Evolutionary conservation across 1,140 invertebrate species (phyloP).

Genomic region (Caenorhabditis tropicalis): DNA sequence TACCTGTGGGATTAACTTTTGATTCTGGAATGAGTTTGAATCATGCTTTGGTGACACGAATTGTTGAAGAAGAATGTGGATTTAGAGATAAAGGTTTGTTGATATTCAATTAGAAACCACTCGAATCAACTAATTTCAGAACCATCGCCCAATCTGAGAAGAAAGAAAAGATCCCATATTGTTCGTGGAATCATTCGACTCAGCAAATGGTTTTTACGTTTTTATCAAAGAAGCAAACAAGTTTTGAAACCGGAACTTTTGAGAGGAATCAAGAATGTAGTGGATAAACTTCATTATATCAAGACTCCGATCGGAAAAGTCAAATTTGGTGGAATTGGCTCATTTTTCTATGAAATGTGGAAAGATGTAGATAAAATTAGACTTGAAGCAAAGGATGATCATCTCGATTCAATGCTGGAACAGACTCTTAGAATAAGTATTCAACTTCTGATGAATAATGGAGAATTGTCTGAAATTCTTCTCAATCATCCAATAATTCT

Average conservation of each 20-base stretch:
- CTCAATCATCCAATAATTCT: neutral
- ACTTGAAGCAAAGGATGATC: neutral
- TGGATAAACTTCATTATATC: neutral
- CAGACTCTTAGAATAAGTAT: neutral
- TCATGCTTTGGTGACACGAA: neutral
- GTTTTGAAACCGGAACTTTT: neutral
- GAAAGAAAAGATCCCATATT: neutral
- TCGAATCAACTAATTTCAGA: no score
- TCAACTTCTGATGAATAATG: neutral
- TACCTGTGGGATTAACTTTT: neutral
- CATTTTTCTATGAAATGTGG: neutral
- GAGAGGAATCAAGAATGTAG: neutral
- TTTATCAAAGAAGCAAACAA: neutral
- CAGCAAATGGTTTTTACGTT: neutral
- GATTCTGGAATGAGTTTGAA: neutral
- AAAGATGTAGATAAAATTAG: neutral
- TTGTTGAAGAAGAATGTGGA: conserved; percentile 14
- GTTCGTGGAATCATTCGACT: neutral
- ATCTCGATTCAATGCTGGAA: neutral
- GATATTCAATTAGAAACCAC: no score
- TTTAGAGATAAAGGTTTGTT: neutral
- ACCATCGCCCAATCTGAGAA: no score
- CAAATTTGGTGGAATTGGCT: neutral
- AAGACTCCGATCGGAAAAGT: neutral
- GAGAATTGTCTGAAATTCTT: neutral